Conservation (phyloP, 1,140 invertebrate species). For the Drosophila dunni region DNA sequence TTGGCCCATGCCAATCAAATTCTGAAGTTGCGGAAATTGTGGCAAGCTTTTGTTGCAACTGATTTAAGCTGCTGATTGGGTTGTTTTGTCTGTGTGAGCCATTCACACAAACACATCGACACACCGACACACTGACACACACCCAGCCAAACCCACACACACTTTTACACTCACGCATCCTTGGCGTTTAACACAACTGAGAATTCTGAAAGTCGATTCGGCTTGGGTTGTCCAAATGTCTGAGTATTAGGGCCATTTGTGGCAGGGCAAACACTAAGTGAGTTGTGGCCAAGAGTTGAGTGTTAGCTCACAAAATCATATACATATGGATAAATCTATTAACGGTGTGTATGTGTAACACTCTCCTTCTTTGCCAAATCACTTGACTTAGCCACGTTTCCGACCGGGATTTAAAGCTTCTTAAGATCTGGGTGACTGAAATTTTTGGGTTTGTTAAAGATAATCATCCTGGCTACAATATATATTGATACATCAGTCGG, state of each 20-base stretch:
- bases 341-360: slow-evolving; percentile 36
- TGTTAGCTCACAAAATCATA: slow-evolving; percentile 70
- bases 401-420: slow-evolving; percentile 31
- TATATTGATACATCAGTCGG: no score
- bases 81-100: slow-evolving; percentile 55
- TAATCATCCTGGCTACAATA: no score
- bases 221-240: slow-evolving; percentile 27
- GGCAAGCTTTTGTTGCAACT: slow-evolving; percentile 67
- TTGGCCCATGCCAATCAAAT: slow-evolving; percentile 59
- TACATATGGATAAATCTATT: slow-evolving; percentile 32
- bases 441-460: background rate
- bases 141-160: background rate
- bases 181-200: background rate
- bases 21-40: slow-evolving; percentile 72
- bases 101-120: slow-evolving; percentile 19
- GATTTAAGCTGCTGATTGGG: slow-evolving; percentile 66
- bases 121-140: background rate
- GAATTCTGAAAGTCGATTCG: slow-evolving; percentile 55
- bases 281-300: slow-evolving; percentile 74
- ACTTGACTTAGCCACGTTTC: slow-evolving; percentile 9
- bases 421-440: background rate
- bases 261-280: slow-evolving; percentile 71
- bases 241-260: slow-evolving; percentile 69
- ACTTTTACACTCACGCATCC: no score
- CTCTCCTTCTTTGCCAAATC: slow-evolving; percentile 15